Evolutionary conservation across 35 echinoderm and acorn worm genomes (phyloP).

Genomic region (Stichopus chloronotus): DNA sequence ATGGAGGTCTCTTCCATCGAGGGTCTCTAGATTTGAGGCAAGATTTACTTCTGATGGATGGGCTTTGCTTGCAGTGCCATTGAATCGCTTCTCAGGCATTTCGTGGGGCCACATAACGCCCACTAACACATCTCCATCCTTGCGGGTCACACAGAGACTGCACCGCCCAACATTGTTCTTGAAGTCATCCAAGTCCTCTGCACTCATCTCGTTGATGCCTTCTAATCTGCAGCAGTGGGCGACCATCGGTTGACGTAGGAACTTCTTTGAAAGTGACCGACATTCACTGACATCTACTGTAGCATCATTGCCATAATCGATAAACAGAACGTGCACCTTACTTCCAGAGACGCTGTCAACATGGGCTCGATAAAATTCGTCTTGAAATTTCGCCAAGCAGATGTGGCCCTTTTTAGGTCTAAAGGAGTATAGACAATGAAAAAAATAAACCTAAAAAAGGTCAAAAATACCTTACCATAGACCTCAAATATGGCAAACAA

Average conservation of each 20-base stretch:
- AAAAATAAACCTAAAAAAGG: not conserved
- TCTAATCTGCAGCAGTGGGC: slow-evolving; percentile 25
- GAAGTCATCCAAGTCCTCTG: not conserved
- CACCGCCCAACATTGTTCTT: not conserved
- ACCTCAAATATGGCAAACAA: no score
- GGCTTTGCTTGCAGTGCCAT: not conserved
- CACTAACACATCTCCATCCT: slow-evolving; percentile 27
- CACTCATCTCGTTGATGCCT: not conserved
- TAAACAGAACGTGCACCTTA: not conserved
- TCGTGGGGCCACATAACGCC: not conserved
- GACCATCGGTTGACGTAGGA: not conserved
- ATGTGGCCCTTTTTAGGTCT: not conserved
- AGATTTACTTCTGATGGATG: not conserved
- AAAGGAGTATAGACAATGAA: no score
- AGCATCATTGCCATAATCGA: slow-evolving; percentile 34
- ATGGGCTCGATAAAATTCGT: slow-evolving; percentile 10
- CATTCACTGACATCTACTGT: not conserved
- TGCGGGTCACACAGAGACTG: slow-evolving; percentile 2
- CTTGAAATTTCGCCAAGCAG: slow-evolving; percentile 15
- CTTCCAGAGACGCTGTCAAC: slow-evolving; percentile 6
- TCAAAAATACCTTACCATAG: no score
- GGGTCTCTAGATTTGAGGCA: not conserved
- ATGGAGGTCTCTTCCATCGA: not conserved
- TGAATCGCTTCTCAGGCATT: not conserved
- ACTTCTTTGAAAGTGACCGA: not conserved